phyloP scores from a whole-genome alignment of 2,888 invertebrate genomes.

The Crossocerus cetratus region DNA sequence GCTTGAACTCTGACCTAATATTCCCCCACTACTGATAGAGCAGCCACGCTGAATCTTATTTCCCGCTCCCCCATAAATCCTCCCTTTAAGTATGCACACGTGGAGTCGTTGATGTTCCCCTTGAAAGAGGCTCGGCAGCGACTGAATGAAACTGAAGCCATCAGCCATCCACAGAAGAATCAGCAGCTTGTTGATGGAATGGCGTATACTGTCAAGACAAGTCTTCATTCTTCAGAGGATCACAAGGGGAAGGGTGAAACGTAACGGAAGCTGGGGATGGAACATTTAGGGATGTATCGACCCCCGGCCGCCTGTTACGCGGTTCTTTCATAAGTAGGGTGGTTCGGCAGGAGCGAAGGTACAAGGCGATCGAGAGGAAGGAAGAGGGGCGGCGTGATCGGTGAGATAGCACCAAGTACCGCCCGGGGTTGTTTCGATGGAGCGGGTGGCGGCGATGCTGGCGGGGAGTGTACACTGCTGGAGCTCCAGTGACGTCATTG shows the following conservation, averaged over 20 bases:
- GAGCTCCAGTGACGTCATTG: constrained; percentile 54
- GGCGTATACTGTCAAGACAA: no score
- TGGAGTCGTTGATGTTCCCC: no score
- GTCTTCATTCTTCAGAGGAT: no score
- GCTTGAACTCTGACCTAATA: no score
- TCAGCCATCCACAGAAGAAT: no score
- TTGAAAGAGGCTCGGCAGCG: no score
- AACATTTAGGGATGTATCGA: constrained; percentile 72
- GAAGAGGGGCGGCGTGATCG: neutral
- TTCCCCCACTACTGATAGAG: no score
- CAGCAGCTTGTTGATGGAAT: no score
- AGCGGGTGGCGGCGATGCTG: neutral
- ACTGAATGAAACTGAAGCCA: no score
- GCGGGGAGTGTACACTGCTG: constrained; percentile 13
- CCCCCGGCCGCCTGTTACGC: constrained; percentile 64
- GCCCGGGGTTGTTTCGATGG: neutral
- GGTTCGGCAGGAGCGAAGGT: constrained; percentile 8
- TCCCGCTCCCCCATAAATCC: no score
- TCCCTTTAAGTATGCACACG: no score
- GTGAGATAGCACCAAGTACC: neutral
- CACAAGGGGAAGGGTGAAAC: neutral
- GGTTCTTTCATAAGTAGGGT: constrained; percentile 61
- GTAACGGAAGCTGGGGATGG: constrained; percentile 23
- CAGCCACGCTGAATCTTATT: no score
- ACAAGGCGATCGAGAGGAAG: constrained; percentile 3